Evolutionary conservation across 2,888 invertebrate species (phyloP).

Genomic region (Pheosia tremula): DNA sequence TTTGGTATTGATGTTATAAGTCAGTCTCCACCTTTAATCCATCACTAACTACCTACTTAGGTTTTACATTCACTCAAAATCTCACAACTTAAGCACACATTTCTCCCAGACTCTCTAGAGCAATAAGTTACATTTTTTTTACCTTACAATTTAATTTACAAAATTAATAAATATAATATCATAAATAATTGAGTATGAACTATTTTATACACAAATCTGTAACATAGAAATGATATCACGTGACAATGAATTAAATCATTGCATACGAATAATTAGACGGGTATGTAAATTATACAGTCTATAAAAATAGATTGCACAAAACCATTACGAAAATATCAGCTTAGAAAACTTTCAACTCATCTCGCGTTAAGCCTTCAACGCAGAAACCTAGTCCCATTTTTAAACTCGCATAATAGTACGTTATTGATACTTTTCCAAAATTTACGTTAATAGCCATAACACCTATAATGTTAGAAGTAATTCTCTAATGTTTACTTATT

Average conservation of each 20-base stretch:
- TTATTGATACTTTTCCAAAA: conserved; percentile 22
- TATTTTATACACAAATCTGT: conserved; percentile 77
- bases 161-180: conserved; percentile 72
- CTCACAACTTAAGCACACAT: conserved; percentile 70
- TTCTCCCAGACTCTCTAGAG: conserved; percentile 58
- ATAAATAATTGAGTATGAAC: conserved; percentile 75
- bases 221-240: conserved; percentile 76
- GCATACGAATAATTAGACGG: conserved; percentile 40
- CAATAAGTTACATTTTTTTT: conserved; percentile 65
- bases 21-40: conserved; percentile 47
- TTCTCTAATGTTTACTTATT: conserved; percentile 16
- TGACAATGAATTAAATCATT: conserved; percentile 51
- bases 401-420: conserved; percentile 25
- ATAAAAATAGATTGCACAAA: conserved; percentile 82
- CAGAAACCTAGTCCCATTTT: conserved; percentile 30
- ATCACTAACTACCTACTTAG: conserved; percentile 60
- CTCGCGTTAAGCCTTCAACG: conserved; percentile 22
- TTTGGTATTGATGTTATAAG: conserved; percentile 46
- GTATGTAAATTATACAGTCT: conserved; percentile 68
- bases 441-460: conserved; percentile 36
- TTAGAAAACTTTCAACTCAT: conserved; percentile 51
- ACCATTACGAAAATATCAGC: conserved; percentile 71
- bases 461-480: conserved; percentile 36
- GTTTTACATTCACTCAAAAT: conserved; percentile 66
- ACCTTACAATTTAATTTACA: conserved; percentile 71